These are phyloP conservation scores for Euplexia lucipara DNA, from an alignment of 2,888 invertebrate genomes.

Conservation along the genomic window DNA sequence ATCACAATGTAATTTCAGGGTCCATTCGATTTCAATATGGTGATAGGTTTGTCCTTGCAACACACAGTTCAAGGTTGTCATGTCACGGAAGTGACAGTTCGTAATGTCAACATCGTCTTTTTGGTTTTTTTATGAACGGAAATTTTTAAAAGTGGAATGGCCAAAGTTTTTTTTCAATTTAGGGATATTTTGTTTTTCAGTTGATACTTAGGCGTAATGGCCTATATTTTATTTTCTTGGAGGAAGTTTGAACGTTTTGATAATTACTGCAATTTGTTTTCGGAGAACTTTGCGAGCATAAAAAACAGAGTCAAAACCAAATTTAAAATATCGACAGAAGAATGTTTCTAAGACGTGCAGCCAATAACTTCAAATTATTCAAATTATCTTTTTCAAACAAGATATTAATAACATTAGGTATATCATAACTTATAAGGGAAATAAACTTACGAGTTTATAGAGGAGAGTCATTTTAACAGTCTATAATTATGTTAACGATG, in stretches of 20 bases:
- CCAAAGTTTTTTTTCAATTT: background rate
- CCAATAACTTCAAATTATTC: constrained; percentile 11
- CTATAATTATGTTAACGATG: constrained; percentile 33
- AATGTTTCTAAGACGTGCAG: background rate
- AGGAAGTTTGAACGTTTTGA: background rate
- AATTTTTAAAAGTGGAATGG: constrained; percentile 22
- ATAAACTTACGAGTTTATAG: constrained; percentile 29
- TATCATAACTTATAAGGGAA: background rate
- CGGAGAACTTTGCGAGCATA: too few species aligned
- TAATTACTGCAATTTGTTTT: background rate
- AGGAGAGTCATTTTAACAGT: constrained; percentile 19
- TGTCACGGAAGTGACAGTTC: constrained; percentile 53
- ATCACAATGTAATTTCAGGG: constrained; percentile 42
- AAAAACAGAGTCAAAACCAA: background rate
- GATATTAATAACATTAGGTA: constrained; percentile 6
- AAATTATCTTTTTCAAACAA: constrained; percentile 1
- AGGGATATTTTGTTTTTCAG: background rate
- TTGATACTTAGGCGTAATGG: background rate
- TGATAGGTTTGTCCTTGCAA: constrained; percentile 58
- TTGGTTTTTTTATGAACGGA: constrained; percentile 21
- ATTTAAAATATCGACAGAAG: background rate
- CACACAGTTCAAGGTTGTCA: constrained; percentile 45
- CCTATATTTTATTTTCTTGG: background rate
- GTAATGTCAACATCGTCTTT: constrained; percentile 38
- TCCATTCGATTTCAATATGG: constrained; percentile 51